A percentile compares a stretch with the other conserved stretches of the same genome.
Evolutionary conservation across 2,888 invertebrate species (phyloP).

Genomic region (Allolobophora icterica): DNA sequence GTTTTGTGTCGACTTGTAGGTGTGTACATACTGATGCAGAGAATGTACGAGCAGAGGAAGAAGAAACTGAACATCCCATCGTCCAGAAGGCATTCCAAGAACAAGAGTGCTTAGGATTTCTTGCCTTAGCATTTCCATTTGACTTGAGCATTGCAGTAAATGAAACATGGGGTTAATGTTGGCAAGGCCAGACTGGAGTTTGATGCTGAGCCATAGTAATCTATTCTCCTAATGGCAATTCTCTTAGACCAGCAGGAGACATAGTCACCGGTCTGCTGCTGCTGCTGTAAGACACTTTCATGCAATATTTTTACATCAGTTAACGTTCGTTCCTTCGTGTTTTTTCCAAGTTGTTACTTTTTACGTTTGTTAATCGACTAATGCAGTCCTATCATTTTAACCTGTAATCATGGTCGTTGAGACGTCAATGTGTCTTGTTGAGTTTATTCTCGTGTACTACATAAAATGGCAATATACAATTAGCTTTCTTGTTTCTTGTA

Average conservation of each 20-base stretch:
- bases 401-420: background rate
- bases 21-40: slow-evolving; percentile 45
- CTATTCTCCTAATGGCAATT: background rate
- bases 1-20: slow-evolving; percentile 40
- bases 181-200: background rate
- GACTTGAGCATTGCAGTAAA: background rate
- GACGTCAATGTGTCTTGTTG: background rate
- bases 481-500: background rate
- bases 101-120: background rate
- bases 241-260: background rate
- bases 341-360: background rate
- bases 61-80: slow-evolving; percentile 41
- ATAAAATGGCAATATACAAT: background rate
- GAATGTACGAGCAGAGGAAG: slow-evolving; percentile 48
- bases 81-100: background rate
- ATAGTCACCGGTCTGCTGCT: background rate
- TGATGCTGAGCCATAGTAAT: background rate
- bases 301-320: background rate
- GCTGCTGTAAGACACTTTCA: background rate
- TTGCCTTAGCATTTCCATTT: background rate
- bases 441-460: background rate
- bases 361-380: background rate
- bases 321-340: background rate
- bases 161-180: background rate
- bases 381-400: background rate